Base-by-base conservation (phyloP, 37 sponge, comb jelly and placozoan genomes). In the Corticium candelabrum region DNA sequence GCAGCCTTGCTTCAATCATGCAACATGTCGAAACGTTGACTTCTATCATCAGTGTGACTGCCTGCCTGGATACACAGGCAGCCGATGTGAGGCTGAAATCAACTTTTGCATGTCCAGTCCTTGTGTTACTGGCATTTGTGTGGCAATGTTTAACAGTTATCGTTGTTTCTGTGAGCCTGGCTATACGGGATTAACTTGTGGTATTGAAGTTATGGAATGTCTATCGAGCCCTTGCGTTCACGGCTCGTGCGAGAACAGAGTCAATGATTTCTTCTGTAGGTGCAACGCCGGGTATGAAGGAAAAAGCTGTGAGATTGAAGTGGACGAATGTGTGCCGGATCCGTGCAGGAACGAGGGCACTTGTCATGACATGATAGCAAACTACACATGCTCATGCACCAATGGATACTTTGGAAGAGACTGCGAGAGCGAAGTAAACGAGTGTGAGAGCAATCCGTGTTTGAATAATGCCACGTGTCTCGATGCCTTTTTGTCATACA, bases 401-500 rank as follows among this genome's bases (percentile, higher is more conserved):
- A 5, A 29, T 4, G 73, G 73, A 4, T 70, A n/a, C 21, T n/a
- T 29, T 5, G 73, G 34, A 4, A 5, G 4, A 5, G n/a, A n/a
- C 35, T 70, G 73, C 73, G 21, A 29, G n/a, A 32, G 33, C 73
- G 73, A 70, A 29, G 31, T 70, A 4, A 29, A 34, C 31, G 73
- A 70, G 36, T 70, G 73, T 70, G 5, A 7, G 32, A n/a, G 75
- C 15, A 5, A 37, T 33, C 82, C 70, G 27, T 84, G 85, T 74
- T 69, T 78, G 35, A 82, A 81, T 78, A 79, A 62, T 15, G 29
- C 35, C 1, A 40, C 74, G 21, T 81, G 82, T 38, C 37, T 29
- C 37, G 68, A 72, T 5, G 35, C n/a, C 35, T 7, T 41, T 30
- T 32, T 1, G 21, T 32, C 43, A 3, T 77, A 40, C 34, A 41